A percentile compares a stretch with the other conserved stretches of the same genome.
Conservation (phyloP, 2,888 invertebrate species). For the Sphinx pinastri region DNA sequence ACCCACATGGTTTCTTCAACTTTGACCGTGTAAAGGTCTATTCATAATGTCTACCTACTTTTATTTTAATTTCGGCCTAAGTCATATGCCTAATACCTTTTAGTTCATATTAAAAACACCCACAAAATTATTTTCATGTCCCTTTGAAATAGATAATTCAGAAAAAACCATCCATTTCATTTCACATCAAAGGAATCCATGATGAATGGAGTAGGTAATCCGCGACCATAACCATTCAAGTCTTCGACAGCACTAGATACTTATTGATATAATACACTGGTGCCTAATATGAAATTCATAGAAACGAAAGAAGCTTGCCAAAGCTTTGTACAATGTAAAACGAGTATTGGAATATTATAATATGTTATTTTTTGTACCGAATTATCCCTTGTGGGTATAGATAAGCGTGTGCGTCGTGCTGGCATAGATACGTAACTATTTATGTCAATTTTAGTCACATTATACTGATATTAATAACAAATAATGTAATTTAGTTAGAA, state of each 20-base stretch:
- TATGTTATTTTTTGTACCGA: constrained; percentile 26
- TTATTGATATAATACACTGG: constrained; percentile 11
- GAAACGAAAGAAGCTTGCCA: constrained; percentile 9
- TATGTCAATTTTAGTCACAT: not conserved
- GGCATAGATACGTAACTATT: not conserved
- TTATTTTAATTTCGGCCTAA: not conserved
- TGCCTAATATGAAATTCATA: constrained; percentile 26
- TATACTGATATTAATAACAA: not conserved
- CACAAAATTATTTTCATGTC: not conserved
- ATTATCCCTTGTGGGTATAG: constrained; percentile 25
- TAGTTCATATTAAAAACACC: not conserved
- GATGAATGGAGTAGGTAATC: constrained; percentile 15
- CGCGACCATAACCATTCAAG: not conserved
- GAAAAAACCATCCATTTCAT: not conserved
- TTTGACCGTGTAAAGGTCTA: too few relatives aligned
- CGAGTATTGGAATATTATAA: constrained; percentile 24
- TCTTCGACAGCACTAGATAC: not conserved
- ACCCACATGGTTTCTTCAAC: too few relatives aligned
- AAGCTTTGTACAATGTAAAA: constrained; percentile 26
- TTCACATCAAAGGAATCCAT: not conserved
- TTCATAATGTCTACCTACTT: not conserved
- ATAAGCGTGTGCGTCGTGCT: constrained; percentile 18
- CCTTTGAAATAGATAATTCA: not conserved
- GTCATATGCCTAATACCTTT: not conserved
- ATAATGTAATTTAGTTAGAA: not conserved